These are phyloP conservation scores for Leucophenga montana DNA, from an alignment of 2,888 invertebrate species.

Conservation along the genomic window DNA sequence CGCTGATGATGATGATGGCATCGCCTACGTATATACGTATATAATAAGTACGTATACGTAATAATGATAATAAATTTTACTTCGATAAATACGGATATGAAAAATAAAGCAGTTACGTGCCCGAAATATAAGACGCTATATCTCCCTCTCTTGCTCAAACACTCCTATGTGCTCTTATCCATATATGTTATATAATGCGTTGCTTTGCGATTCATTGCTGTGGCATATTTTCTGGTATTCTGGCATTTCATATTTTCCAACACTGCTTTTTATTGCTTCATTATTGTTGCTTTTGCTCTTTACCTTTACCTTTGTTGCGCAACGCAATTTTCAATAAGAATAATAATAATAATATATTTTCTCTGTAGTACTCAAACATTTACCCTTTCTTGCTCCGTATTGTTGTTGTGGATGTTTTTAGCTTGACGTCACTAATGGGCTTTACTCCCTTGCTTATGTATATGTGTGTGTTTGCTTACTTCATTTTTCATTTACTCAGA, in stretches of 20 bases:
- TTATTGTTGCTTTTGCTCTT: neutral
- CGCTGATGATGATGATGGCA: too few relatives aligned
- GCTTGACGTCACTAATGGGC: neutral
- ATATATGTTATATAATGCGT: neutral
- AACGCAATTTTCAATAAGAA: conserved; percentile 6
- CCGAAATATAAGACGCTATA: conserved; percentile 9
- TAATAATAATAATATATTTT: neutral
- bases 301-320: conserved; percentile 7
- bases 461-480: conserved; percentile 1
- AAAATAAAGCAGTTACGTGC: conserved; percentile 5
- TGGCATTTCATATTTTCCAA: neutral
- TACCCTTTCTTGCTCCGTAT: neutral
- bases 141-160: neutral
- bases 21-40: neutral
- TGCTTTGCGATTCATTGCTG: too few relatives aligned
- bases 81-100: conserved; percentile 19
- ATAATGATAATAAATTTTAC: conserved; percentile 27
- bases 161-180: neutral
- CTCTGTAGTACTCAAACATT: neutral
- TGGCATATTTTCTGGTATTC: too few relatives aligned
- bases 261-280: neutral
- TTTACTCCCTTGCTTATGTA: neutral
- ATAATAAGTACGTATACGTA: neutral
- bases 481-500: conserved; percentile 23
- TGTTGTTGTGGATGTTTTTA: neutral